phyloP scores from a whole-genome alignment of 2,113 vertebrate genomes.

The Oenanthe oenanthe region DNA sequence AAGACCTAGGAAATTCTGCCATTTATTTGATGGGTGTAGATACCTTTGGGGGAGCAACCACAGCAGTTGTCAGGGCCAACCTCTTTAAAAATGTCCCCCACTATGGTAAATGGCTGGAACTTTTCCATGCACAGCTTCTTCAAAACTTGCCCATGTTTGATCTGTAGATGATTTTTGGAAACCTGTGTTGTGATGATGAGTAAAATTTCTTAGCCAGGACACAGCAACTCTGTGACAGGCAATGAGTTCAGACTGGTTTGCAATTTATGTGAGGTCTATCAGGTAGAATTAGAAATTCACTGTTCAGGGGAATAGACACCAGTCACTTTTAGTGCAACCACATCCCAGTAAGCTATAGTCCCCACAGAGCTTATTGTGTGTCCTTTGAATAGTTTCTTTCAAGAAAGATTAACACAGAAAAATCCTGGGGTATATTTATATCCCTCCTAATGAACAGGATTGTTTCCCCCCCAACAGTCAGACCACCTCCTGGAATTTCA shows the following conservation, averaged over 20 bases:
- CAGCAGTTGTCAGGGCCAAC: background rate
- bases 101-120: background rate
- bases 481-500: background rate
- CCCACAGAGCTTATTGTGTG: background rate
- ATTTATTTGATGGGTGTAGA: background rate
- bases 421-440: background rate
- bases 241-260: background rate
- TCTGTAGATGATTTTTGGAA: background rate
- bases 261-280: fast-evolving
- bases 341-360: background rate
- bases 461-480: background rate
- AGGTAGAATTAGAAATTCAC: background rate
- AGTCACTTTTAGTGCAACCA: background rate
- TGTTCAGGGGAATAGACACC: background rate
- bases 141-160: background rate
- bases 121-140: background rate
- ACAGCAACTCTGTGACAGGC: background rate
- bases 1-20: background rate
- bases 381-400: background rate
- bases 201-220: background rate
- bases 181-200: background rate
- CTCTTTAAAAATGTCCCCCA: background rate
- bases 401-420: background rate
- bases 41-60: background rate
- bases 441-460: background rate